Evolutionary conservation across 2,888 invertebrate genomes (phyloP).

Genomic region (Drosophila hamatofila): DNA sequence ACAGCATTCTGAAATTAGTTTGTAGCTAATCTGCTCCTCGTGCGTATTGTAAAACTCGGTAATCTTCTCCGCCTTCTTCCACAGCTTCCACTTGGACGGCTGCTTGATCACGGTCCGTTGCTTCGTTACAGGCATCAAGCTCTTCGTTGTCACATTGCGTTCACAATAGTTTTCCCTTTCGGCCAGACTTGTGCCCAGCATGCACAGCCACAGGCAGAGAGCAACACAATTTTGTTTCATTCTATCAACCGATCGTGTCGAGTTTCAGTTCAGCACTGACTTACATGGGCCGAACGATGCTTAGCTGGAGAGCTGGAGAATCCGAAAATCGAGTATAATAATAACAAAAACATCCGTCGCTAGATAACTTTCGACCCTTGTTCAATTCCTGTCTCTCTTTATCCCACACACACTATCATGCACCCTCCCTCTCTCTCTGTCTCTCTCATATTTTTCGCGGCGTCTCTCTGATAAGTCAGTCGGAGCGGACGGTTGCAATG

Average conservation of each 20-base stretch:
- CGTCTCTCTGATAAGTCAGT: constrained; percentile 30
- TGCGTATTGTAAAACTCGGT: constrained; percentile 59
- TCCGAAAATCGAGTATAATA: constrained; percentile 3
- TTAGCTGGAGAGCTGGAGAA: constrained; percentile 49
- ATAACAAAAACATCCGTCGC: constrained; percentile 64
- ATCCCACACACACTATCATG: constrained; percentile 1
- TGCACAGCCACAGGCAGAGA: constrained; percentile 45
- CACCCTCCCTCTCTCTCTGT: not conserved
- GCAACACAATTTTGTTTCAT: constrained; percentile 9
- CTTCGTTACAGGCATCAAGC: constrained; percentile 58
- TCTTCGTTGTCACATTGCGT: constrained; percentile 56
- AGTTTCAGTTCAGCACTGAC: constrained; percentile 52
- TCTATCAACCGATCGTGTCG: constrained; percentile 42
- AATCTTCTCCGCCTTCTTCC: constrained; percentile 53
- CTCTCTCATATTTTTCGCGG: not conserved
- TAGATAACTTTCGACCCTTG: constrained; percentile 60
- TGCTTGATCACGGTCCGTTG: constrained; percentile 52
- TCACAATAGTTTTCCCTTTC: constrained; percentile 64
- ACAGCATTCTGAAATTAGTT: constrained; percentile 65
- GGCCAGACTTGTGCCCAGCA: constrained; percentile 33
- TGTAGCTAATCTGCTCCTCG: constrained; percentile 57
- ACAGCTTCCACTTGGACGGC: constrained; percentile 58
- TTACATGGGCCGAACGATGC: constrained; percentile 13
- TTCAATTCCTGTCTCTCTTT: constrained; percentile 28
- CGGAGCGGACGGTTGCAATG: constrained; percentile 39